Base-by-base conservation (phyloP, 2,888 invertebrate species). In the Apantesis nais region DNA sequence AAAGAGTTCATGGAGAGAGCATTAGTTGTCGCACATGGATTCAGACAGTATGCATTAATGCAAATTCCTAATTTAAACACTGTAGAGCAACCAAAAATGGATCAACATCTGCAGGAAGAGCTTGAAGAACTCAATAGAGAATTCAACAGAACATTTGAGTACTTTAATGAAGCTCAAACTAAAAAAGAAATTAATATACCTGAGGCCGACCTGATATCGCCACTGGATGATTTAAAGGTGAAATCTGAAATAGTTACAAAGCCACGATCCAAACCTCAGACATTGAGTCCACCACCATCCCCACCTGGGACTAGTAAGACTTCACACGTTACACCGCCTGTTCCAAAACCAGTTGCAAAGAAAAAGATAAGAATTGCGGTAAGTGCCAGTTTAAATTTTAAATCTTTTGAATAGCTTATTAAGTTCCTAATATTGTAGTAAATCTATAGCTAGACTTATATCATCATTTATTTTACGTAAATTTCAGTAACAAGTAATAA, bases 21-120 rank as follows among this genome's bases (percentile, higher is more conserved):
- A 9, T 93, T 95, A 79, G 97, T 97, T 63, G 97, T 98, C 31
- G 95, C 96, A 61, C 96, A 96, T 81, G 98, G 98, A 41, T 87
- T 98, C 62, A 95, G 94, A 77, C 96, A 97, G 77, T 97, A 97
- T 82, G 90, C 93, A 63, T 76, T 86, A 31, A 87, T 94, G 90
- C 83, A 90, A 77, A 83, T 90, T 61, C 90, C 93, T 79, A 91
- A 89, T 78, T 84, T 89, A 34, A 88, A 85, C 74, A 82, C 84
- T 73, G 37, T 78, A 80, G 88, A 88, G 34, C 82, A 65, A 55
- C 69, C 82, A 2, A 80, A 81, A 29, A 92, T 93, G 90, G 92
- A 95, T 77, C 85, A 88, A 11, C 81, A 89, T 71, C 79, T 89
- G 68, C 88, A 87, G 74, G 89, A 90, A 39, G 94, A 94, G 71